Evolutionary conservation across 2,113 vertebrate species (phyloP), one percentile per base, ranked within the genome.

Genomic region (Natator depressus): DNA sequence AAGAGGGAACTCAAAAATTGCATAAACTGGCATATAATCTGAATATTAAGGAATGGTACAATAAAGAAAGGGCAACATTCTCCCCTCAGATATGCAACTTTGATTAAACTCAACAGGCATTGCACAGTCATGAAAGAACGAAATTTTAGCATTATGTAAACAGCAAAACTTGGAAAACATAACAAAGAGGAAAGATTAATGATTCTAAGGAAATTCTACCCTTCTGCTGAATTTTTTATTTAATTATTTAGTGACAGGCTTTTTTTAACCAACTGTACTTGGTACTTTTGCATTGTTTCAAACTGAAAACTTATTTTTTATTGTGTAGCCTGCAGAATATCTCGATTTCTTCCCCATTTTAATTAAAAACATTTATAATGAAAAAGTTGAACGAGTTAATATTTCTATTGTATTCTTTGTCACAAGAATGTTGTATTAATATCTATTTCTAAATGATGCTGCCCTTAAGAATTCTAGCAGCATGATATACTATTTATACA

Each of bases 381-480:
- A 6, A 62, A 53, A 84, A 55, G 31, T 94, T 57, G 89, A 88
- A 10, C 38, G 46, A 79, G 38, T 4, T 91, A 82, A 80, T n/a
- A 50, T 72, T 84, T 72, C 65, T 22, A 19, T 91, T 79, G 16
- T 82, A 53, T 78, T 89, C 62, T 59, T 80, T 53, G 80, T 86
- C 80, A 81, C 2, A 0, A 57, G 57, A 95, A 78, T 80, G 7
- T 2, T 92, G 4, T 72, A 27, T 50, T 84, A 9, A 72, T 46
- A 80, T 50, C 65, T n/a, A 92, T 92, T 24, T 79, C 62, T 57
- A 82, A 96, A n/a, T 65, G 0, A 0, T 62, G 22, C 47, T 94
- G 57, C 49, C 88, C 91, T 93, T 95, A 92, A 75, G 84, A 80
- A 96, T 89, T 91, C 94, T 88, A 84, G 84, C 46, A 94, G 9